phyloP scores from a whole-genome alignment of 37 sponge, comb jelly and placozoan genomes.

The Haliclona indistincta region DNA sequence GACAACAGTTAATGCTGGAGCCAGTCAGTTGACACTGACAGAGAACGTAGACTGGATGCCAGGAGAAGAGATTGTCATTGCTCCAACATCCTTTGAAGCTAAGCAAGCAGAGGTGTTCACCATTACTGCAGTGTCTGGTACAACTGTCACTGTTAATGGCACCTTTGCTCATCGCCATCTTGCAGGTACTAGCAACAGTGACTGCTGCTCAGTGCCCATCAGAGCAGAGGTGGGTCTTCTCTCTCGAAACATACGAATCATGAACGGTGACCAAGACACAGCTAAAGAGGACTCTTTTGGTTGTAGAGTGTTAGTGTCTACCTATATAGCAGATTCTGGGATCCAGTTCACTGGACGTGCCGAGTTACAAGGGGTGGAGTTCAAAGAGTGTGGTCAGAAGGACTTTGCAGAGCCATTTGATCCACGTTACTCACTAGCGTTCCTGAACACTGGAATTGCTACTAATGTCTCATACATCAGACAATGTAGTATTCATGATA shows the following conservation, averaged over 20 bases:
- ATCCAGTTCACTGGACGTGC: slow-evolving; percentile 51
- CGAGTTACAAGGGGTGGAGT: slow-evolving; percentile 78
- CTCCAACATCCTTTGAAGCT: slow-evolving; percentile 80
- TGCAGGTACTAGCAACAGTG: slow-evolving; percentile 5
- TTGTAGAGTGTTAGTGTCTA: slow-evolving; percentile 71
- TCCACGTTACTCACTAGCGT: slow-evolving; percentile 81
- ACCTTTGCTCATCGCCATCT: slow-evolving; percentile 43
- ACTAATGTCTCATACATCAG: slow-evolving; percentile 45
- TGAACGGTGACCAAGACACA: slow-evolving; percentile 44
- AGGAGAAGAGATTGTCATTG: slow-evolving; percentile 79
- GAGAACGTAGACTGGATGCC: slow-evolving; percentile 68
- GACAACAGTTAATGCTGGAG: slow-evolving; percentile 22
- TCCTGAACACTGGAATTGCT: slow-evolving; percentile 57
- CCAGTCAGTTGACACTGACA: slow-evolving; percentile 11
- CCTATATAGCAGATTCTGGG: slow-evolving; percentile 19
- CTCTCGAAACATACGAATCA: slow-evolving; percentile 63
- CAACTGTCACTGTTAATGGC: slow-evolving; percentile 29
- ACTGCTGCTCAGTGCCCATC: slow-evolving; percentile 1
- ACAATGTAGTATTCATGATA: slow-evolving; percentile 72
- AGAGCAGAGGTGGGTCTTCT: slow-evolving; percentile 88
- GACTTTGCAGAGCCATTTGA: slow-evolving; percentile 74
- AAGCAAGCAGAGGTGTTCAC: slow-evolving; percentile 66
- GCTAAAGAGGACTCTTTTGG: slow-evolving; percentile 70
- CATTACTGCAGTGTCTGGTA: slow-evolving; percentile 31
- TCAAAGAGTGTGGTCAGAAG: slow-evolving; percentile 83